Evolutionary conservation across 2,888 invertebrate genomes (phyloP).

Genomic region (Polymixis flavicincta): DNA sequence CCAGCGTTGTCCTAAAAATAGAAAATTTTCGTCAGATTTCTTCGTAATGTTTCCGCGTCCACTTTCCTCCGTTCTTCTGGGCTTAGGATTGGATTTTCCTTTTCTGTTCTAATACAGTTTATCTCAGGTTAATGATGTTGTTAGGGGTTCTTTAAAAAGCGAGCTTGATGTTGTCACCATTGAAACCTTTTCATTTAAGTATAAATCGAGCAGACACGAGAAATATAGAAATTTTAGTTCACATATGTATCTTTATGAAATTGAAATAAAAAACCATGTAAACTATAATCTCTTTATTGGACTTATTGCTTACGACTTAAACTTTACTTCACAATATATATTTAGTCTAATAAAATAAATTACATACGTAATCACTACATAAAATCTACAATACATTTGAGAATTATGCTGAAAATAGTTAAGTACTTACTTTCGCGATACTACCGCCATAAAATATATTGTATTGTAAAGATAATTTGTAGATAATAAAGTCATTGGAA

Average conservation of each 20-base stretch:
- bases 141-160: background rate
- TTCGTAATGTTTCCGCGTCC: conserved; percentile 32
- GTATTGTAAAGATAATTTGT: background rate
- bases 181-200: no score
- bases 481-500: background rate
- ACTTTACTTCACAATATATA: conserved; percentile 31
- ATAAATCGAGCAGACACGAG: background rate
- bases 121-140: background rate
- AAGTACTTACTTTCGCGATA: background rate
- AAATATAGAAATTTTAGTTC: background rate
- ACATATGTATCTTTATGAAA: background rate
- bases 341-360: conserved; percentile 53
- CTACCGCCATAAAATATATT: background rate
- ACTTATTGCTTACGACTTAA: conserved; percentile 43
- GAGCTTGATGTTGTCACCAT: background rate
- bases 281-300: conserved; percentile 65
- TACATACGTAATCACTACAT: conserved; percentile 54
- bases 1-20: conserved; percentile 86
- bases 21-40: conserved; percentile 78
- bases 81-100: conserved; percentile 5
- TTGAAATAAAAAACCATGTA: conserved; percentile 34
- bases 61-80: conserved; percentile 13
- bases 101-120: background rate
- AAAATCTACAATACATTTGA: conserved; percentile 36
- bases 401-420: conserved; percentile 36